Conservation (phyloP, 2,797 vertebrate genomes). For the Heliangelus exortis region DNA sequence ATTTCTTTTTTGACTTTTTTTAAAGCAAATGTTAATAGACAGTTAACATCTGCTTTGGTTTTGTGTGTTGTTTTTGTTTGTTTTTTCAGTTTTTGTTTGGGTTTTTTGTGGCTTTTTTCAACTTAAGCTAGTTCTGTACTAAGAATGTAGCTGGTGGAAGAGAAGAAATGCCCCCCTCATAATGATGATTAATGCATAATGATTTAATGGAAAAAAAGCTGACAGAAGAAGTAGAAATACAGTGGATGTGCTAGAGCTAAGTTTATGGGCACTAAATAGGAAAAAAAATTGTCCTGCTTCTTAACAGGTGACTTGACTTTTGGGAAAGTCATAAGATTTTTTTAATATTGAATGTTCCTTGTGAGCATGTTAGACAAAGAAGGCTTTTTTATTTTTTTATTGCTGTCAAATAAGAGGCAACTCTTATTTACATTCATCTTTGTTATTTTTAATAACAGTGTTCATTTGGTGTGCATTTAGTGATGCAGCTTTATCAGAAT, state of each 20-base stretch:
- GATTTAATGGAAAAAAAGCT: background rate
- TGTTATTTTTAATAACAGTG: background rate
- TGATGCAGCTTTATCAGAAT: background rate
- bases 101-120: slow-evolving; percentile 11
- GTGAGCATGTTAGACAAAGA: background rate
- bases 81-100: background rate
- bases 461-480: background rate
- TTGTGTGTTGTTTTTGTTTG: background rate
- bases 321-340: background rate
- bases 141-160: background rate
- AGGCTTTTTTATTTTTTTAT: background rate
- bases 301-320: background rate
- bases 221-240: background rate
- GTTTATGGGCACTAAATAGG: background rate
- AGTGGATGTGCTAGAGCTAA: background rate
- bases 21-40: background rate
- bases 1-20: background rate
- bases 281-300: background rate
- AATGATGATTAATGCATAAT: too few species aligned
- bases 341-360: background rate
- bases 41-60: background rate
- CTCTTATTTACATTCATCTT: background rate
- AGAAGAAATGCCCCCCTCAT: background rate
- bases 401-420: background rate
- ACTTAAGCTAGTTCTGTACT: background rate